phyloP scores from a whole-genome alignment of 1,140 invertebrate genomes.

The Eupeodes corollae region DNA sequence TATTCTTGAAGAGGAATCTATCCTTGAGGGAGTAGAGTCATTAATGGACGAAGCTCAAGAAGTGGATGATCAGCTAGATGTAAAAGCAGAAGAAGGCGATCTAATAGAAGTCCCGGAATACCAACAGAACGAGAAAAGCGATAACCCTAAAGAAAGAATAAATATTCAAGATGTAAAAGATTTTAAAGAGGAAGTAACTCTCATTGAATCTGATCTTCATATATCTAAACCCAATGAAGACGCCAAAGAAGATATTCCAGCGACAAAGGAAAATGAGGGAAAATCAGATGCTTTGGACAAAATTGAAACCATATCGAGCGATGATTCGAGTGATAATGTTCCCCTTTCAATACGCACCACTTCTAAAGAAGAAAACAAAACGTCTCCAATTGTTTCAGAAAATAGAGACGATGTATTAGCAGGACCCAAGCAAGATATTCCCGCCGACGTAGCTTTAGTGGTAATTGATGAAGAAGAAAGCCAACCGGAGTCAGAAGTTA shows the following conservation, averaged over 20 bases:
- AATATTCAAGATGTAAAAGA: conserved; percentile 10
- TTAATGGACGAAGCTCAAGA: conserved; percentile 17
- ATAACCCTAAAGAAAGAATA: neutral
- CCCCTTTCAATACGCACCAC: conserved; percentile 22
- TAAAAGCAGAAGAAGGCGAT: conserved; percentile 3
- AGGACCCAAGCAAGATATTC: conserved; percentile 4
- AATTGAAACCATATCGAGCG: conserved; percentile 11
- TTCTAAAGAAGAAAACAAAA: conserved; percentile 18
- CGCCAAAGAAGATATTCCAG: conserved; percentile 11
- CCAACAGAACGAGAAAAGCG: neutral
- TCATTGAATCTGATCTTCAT: neutral
- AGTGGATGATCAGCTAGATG: conserved; percentile 16
- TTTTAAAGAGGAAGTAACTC: conserved; percentile 17
- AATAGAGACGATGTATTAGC: conserved; percentile 20
- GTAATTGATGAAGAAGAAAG: conserved; percentile 6
- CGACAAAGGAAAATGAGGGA: neutral
- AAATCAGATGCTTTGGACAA: conserved; percentile 6
- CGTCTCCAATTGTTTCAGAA: conserved; percentile 11
- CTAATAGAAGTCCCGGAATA: conserved; percentile 1
- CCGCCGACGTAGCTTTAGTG: neutral
- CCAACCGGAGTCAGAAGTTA: conserved; percentile 5
- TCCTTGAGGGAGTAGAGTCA: conserved; percentile 12
- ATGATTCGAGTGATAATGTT: conserved; percentile 29
- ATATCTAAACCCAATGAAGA: conserved; percentile 34
- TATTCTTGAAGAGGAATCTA: conserved; percentile 28